Percentiles rank a stretch among this genome's conserved stretches.
phyloP scores from a whole-genome alignment of 2,113 vertebrate species.

The Brachypodius melanocephalos region DNA sequence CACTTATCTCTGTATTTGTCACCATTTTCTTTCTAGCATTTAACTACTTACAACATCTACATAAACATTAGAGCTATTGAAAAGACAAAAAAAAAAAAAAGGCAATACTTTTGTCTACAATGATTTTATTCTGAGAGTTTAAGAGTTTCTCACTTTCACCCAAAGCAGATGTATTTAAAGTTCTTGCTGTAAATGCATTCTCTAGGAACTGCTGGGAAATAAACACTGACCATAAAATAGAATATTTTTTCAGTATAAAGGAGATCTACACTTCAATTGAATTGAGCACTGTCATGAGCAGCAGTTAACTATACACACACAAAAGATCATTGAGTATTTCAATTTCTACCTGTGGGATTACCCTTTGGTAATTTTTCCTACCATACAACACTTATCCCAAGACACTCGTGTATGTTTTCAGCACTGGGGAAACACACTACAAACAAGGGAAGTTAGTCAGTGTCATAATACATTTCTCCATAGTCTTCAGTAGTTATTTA shows the following conservation, averaged over 20 bases:
- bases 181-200: not conserved
- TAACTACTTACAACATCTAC: not conserved
- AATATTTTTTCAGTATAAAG: not conserved
- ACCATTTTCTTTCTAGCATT: not conserved
- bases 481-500: not conserved
- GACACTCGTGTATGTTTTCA: not conserved
- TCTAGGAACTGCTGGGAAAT: not conserved
- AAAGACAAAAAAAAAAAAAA: not conserved
- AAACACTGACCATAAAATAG: not conserved
- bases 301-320: not conserved
- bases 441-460: slow-evolving; percentile 46
- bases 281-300: not conserved
- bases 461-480: not conserved
- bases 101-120: not conserved
- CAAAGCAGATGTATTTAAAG: not conserved
- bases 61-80: not conserved
- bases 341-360: not conserved
- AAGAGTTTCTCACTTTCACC: not conserved
- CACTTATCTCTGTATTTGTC: not conserved
- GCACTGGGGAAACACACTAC: slow-evolving; percentile 19
- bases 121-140: not conserved
- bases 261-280: not conserved
- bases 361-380: not conserved
- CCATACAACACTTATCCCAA: slow-evolving; percentile 39
- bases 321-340: not conserved